A percentile compares a stretch with the other conserved stretches of the same genome.
These are phyloP conservation scores for Lamproptera curius DNA, from an alignment of 2,888 invertebrate species.

Conservation along the genomic window DNA sequence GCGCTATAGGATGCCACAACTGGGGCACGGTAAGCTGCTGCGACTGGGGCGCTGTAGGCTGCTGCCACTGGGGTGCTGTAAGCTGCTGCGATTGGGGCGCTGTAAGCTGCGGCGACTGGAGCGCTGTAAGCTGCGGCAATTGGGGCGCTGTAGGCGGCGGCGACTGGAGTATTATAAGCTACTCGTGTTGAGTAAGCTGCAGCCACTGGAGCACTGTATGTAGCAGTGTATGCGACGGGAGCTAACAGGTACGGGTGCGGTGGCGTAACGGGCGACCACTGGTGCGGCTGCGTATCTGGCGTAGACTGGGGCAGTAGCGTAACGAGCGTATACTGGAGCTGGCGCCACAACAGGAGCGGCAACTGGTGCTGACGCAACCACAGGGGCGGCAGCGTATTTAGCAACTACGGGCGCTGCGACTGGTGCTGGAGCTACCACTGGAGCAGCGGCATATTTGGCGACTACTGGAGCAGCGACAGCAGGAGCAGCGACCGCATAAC, in stretches of 20 bases:
- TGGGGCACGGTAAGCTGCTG: slow-evolving; percentile 33
- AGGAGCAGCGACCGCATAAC: slow-evolving; percentile 38
- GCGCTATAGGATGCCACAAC: slow-evolving; percentile 39
- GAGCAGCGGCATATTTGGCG: slow-evolving; percentile 27
- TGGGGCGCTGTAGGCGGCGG: slow-evolving; percentile 33
- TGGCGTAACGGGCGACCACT: slow-evolving; percentile 27
- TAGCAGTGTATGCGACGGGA: slow-evolving; percentile 33
- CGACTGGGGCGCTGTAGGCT: slow-evolving; percentile 22
- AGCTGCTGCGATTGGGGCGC: slow-evolving; percentile 28
- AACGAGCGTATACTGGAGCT: slow-evolving; percentile 58
- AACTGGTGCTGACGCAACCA: slow-evolving; percentile 69
- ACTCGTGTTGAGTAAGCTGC: slow-evolving; percentile 14
- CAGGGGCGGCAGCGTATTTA: slow-evolving; percentile 30
- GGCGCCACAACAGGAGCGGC: background rate
- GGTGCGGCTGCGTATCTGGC: slow-evolving; percentile 37
- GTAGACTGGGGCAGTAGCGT: slow-evolving; percentile 67
- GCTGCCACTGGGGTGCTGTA: slow-evolving; percentile 36
- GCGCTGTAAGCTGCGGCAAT: slow-evolving; percentile 40
- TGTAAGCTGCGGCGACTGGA: slow-evolving; percentile 28
- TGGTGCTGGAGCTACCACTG: slow-evolving; percentile 16
- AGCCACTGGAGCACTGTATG: slow-evolving; percentile 36
- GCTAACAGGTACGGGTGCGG: slow-evolving; percentile 29
- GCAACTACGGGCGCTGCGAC: slow-evolving; percentile 12
- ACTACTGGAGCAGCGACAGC: slow-evolving; percentile 37
- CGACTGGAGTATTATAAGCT: slow-evolving; percentile 28